Percentiles rank a stretch among this genome's conserved stretches.
Conservation (phyloP, 1,140 invertebrate species). For the Proctacanthus coquilletti region DNA sequence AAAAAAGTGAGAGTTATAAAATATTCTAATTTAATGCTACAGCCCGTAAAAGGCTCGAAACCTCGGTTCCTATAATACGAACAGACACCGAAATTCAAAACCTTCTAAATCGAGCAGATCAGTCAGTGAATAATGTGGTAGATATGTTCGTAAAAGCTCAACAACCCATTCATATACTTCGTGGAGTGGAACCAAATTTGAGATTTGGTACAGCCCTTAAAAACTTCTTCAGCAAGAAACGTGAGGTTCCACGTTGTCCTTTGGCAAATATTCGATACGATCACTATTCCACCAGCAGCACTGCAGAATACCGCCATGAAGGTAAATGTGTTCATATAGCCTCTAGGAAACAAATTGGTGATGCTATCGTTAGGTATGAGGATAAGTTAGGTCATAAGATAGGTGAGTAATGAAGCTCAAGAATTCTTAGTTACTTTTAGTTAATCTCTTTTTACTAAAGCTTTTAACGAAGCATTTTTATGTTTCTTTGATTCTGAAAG, state of each 20-base stretch:
- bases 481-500: too few relatives aligned
- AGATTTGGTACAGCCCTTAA: conserved; percentile 21
- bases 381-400: conserved; percentile 11
- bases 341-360: conserved; percentile 28
- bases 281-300: neutral
- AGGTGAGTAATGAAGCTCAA: too few relatives aligned
- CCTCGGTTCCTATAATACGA: conserved; percentile 41
- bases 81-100: conserved; percentile 41
- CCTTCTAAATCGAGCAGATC: conserved; percentile 22
- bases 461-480: too few relatives aligned
- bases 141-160: conserved; percentile 28
- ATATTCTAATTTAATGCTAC: conserved; percentile 15
- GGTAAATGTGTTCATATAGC: conserved; percentile 27
- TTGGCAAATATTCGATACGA: too few relatives aligned
- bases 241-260: conserved; percentile 4
- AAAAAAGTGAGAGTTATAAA: too few relatives aligned
- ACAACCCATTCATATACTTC: conserved; percentile 23
- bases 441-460: too few relatives aligned
- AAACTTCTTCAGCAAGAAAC: conserved; percentile 12
- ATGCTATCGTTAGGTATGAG: conserved; percentile 27
- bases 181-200: conserved; percentile 25
- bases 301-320: neutral
- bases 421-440: too few relatives aligned
- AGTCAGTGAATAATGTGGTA: conserved; percentile 19
- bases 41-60: conserved; percentile 45